Base-by-base conservation (phyloP, 2,888 invertebrate species). In the Eupithecia vulgata region DNA sequence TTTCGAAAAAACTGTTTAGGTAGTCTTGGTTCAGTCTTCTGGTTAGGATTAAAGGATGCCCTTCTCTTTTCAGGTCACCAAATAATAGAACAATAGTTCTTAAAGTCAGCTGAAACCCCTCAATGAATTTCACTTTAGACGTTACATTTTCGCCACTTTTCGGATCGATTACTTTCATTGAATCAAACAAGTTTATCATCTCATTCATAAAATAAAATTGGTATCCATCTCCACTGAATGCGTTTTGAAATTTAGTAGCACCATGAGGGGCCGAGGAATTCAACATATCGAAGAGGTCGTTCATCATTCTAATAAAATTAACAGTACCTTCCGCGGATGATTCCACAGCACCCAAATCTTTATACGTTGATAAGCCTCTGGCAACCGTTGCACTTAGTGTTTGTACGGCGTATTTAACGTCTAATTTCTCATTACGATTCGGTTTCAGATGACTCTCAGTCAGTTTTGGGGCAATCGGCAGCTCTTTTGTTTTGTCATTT, bases 301-400 rank as follows among this genome's bases (percentile, higher is more conserved):
- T 80, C 67, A 81, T 77, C 5, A 64, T 59, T 61, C 5, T 65
- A 15, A 82, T 57, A n/a, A 67, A 30, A 25, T 57, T n/a, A 1
- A 37, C 34, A 13, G 67, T 67, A 21, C 52, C 52, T 21, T 67
- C 57, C 13, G 67, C 67, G 37, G 52, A 52, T 5, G 34, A 25
- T 25, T 57, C 52, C 8, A 67, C 35, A 17, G 42, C 37, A 21
- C 37, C 37, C 21, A 57, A 37, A 21, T 57, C 35, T 37, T 62
- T 65, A 40, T 74, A 81, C 2, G 76, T 78, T 21, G 71, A 74
- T 48, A 86, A 73, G 35, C 80, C 83, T 17, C 75, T 65, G 21
- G 85, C 82, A 35, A 85, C 86, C 48, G 84, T 73, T n/a, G 67
- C 77, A 45, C 86, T 85, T 7, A 85, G 71, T 35, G 85, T 62